phyloP scores from a whole-genome alignment of 2,888 invertebrate genomes.

The Heliconius erato region DNA sequence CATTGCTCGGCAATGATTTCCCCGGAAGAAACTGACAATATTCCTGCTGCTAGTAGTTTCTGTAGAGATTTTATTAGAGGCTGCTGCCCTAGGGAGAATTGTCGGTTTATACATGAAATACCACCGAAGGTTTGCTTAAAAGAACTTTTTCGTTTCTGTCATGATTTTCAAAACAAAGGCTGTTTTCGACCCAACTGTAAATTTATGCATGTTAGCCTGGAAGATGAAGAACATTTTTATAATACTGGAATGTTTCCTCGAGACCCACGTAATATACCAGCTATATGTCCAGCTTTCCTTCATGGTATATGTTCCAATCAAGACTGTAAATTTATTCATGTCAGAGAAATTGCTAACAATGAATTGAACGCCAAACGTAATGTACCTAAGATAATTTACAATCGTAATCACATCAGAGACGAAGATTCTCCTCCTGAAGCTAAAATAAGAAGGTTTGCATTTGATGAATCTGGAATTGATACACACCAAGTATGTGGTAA shows the following conservation, averaged over 20 bases:
- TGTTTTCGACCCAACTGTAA: conserved; percentile 87
- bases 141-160: conserved; percentile 84
- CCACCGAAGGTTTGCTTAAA: conserved; percentile 72
- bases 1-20: conserved; percentile 62
- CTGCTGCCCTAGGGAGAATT: conserved; percentile 84
- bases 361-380: conserved; percentile 62
- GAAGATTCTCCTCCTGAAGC: conserved; percentile 80
- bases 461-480: conserved; percentile 71
- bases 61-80: conserved; percentile 84
- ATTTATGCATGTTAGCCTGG: conserved; percentile 89
- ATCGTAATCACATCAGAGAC: conserved; percentile 65
- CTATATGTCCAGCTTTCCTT: conserved; percentile 87
- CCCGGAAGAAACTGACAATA: conserved; percentile 66
- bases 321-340: conserved; percentile 72
- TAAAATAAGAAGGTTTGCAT: conserved; percentile 73
- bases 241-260: conserved; percentile 87
- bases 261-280: conserved; percentile 68
- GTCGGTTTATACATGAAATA: conserved; percentile 76
- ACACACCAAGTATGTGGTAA: conserved; percentile 71
- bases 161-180: conserved; percentile 90
- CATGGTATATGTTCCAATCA: conserved; percentile 86
- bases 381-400: conserved; percentile 66
- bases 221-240: conserved; percentile 90
- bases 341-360: conserved; percentile 64
- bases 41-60: conserved; percentile 62